Evolutionary conservation across 2,888 invertebrate genomes (phyloP).

Genomic region (Emmelina monodactyla): DNA sequence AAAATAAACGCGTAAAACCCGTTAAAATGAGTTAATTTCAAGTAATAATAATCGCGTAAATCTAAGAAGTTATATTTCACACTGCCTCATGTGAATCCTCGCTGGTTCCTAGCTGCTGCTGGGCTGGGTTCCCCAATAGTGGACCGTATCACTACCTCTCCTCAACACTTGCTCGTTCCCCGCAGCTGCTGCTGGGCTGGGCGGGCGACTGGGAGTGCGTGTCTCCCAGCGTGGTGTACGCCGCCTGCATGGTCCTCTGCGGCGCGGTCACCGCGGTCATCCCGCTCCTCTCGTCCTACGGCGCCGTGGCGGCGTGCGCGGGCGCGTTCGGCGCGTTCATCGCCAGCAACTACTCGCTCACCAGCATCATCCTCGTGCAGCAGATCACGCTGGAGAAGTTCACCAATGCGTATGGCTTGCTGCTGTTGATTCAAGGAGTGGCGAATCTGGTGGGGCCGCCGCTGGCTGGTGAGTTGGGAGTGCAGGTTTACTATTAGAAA

Average conservation of each 20-base stretch:
- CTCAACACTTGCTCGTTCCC: too few species aligned
- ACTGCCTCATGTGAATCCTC: too few species aligned
- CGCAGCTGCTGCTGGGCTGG: conserved; percentile 87
- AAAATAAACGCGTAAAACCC: too few species aligned
- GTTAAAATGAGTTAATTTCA: too few species aligned
- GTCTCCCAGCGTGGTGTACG: conserved; percentile 81
- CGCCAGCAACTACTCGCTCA: conserved; percentile 91
- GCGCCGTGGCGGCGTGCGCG: conserved; percentile 67
- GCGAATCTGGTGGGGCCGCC: conserved; percentile 92
- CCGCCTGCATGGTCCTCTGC: conserved; percentile 77
- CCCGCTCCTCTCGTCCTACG: conserved; percentile 68
- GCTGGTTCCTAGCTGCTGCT: too few species aligned
- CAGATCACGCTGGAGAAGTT: conserved; percentile 90
- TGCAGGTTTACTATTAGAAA: too few species aligned
- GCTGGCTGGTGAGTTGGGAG: conserved; percentile 78
- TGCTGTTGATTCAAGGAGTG: conserved; percentile 87
- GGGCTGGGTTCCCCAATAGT: too few species aligned
- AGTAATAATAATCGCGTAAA: too few species aligned
- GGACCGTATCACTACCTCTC: too few species aligned
- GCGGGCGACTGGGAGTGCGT: conserved; percentile 84
- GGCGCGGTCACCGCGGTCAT: conserved; percentile 72
- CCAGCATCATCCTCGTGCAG: conserved; percentile 89
- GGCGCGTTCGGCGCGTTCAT: conserved; percentile 90
- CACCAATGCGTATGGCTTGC: conserved; percentile 88
- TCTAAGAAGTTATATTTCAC: too few species aligned